Evolutionary conservation across 1,140 invertebrate genomes (phyloP), one percentile per base, ranked within the genome.

Genomic region (Penaeus vannamei): DNA sequence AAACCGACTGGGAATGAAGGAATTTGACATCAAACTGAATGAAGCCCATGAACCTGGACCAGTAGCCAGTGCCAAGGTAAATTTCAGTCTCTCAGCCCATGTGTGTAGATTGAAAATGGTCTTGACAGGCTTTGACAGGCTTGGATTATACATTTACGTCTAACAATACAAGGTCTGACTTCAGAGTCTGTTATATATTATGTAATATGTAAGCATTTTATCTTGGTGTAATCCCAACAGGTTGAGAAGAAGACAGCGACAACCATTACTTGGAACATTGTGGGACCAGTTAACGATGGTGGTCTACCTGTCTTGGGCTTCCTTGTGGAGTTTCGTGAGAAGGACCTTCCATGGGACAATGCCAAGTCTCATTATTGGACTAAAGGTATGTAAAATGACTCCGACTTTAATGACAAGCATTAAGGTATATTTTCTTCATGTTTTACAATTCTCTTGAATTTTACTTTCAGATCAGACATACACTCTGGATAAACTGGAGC

Each of bases 401-500:
- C 84, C 64, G 76, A 61, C 84, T 59, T 86, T 83, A 61, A 53
- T 53, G 14, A 53, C 46, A 53, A 14, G 3, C 46, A 8, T 2
- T 8, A 53, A 53, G 8, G 8, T 53, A 12, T 53, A 53, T 12
- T 53, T 53, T 53, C 8, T 14, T 0, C 10, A 3, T 53, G 26
- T 36, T 32, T 8, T n/a, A 29, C 19, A 12, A 32, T 22, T 0
- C 29, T 29, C 2, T 22, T 76, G 17, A n/a, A 72, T 72, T 76
- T 14, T 76, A 29, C 36, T n/a, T 88, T 36, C 90, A 93, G 93
- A 92, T 87, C 91, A 91, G 29, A 94, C 95, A 0, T 97, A 97
- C 92, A 95, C 97, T 62, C 93, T 98, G n/a, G 97, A 98, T 92
- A 94, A 95, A 84, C 93, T 98, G 76, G 93, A 94, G 89, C 97